These are phyloP conservation scores for Ammodramus savannarum DNA, from an alignment of 2,113 vertebrate species.

Conservation along the genomic window DNA sequence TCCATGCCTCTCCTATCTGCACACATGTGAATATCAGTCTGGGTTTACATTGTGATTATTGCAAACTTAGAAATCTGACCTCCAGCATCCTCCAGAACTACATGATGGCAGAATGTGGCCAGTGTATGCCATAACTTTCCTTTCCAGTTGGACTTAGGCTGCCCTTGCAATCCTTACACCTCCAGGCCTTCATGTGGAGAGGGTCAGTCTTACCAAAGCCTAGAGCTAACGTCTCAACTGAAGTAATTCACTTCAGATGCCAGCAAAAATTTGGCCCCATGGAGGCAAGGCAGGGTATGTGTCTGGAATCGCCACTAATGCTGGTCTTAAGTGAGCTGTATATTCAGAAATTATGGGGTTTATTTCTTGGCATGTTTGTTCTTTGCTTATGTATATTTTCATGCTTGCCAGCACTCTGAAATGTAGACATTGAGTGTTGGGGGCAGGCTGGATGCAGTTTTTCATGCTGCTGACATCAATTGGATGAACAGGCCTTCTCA, in stretches of 20 bases:
- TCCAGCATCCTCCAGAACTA: not conserved
- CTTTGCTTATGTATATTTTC: not conserved
- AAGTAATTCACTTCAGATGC: not conserved
- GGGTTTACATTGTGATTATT: not conserved
- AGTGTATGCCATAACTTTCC: not conserved
- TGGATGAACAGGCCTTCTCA: conserved; percentile 43
- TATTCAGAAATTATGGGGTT: not conserved
- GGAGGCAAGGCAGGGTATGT: not conserved
- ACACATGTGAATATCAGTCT: not conserved
- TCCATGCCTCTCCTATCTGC: not conserved
- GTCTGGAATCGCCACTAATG: not conserved
- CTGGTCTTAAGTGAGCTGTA: not conserved
- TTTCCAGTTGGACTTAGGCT: not conserved
- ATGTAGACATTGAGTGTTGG: not conserved
- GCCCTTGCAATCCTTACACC: not conserved
- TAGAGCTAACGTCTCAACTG: not conserved
- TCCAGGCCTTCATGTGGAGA: not conserved
- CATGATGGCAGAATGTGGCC: not conserved
- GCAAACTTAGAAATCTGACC: not conserved
- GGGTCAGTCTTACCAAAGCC: not conserved
- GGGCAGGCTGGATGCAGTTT: not conserved
- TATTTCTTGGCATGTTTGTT: not conserved
- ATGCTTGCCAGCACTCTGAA: not conserved
- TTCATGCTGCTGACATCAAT: conserved; percentile 20
- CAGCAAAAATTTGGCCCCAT: not conserved